Base-by-base conservation (phyloP, 2,888 invertebrate genomes). In the Copidosoma aretas region DNA sequence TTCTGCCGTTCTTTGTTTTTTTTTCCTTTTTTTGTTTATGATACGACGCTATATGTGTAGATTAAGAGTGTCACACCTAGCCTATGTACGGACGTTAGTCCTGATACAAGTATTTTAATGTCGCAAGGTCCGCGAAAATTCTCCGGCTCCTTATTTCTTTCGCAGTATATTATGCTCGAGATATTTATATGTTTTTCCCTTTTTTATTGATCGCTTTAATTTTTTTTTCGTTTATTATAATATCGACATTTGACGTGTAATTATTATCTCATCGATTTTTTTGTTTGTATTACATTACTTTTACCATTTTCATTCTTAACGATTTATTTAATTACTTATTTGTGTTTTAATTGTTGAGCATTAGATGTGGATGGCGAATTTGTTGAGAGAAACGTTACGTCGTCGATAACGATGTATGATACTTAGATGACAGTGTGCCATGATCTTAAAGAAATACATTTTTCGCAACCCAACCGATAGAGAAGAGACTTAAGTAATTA, bases 11-110 rank as follows among this genome's bases (percentile, higher is more conserved):
- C 67, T 70, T 66, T 51, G 64, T 62, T 49, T 63, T 52, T 52
- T 15, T 17, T 58, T 63, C 49, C 8, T 12, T 57, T 51, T 60
- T 54, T 54, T 60, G 32, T 32, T 32, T 32, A n/a, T 39, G 4
- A 59, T 46, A 8, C 49, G 8, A 10, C 10, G 10, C 3, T 41
- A 32, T n/a, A 32, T 41, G 39, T 59, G 54, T 58, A 46, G 32
- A 24, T 65, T 60, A 80, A 79, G 32, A 32, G 32, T 8, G 4
- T 32, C 32, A 3, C 8, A 32, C 8, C 32, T 8, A 32, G 32
- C 32, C 32, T 32, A 32, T 32, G 32, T 32, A 76, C 81, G 81
- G 81, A 81, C 80, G 81, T 81, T 80, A 81, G 79, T 80, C 17
- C 12, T 15, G 4, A 46, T 15, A 46, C 12, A 15, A 46, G 14